Conservation (phyloP, 1,140 invertebrate species). For the Drosophila sproati region DNA sequence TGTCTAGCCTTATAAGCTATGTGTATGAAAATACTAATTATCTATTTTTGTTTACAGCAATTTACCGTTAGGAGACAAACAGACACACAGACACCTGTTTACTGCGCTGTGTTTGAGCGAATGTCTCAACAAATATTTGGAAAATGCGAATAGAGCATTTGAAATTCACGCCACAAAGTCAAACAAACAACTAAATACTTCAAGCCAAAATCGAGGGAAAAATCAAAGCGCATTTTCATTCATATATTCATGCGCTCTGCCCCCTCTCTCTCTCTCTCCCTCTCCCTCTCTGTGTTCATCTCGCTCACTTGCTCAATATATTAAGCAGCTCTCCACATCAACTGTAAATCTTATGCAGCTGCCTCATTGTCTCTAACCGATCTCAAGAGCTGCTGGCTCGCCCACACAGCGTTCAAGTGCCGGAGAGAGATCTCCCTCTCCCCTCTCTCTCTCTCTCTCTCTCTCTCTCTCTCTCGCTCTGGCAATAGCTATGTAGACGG, state of each 20-base stretch:
- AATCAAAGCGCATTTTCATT: constrained; percentile 47
- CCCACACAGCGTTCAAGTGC: constrained; percentile 29
- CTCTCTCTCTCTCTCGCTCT: not conserved
- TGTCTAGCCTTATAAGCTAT: constrained; percentile 10
- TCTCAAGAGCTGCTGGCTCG: constrained; percentile 35
- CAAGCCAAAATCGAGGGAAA: constrained; percentile 51
- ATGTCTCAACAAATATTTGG: constrained; percentile 45
- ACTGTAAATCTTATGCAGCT: constrained; percentile 24
- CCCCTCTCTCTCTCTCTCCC: not conserved
- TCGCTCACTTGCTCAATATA: not conserved
- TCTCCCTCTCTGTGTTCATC: not conserved
- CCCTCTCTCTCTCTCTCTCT: too few species aligned
- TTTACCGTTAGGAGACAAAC: constrained; percentile 17
- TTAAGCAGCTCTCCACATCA: constrained; percentile 12
- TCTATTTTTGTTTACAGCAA: constrained; percentile 70
- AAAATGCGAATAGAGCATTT: constrained; percentile 65
- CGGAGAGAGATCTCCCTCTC: constrained; percentile 21
- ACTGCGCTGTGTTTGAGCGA: constrained; percentile 21
- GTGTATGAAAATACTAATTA: constrained; percentile 35
- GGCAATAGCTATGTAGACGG: constrained; percentile 21
- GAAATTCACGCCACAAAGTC: constrained; percentile 74
- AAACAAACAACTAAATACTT: constrained; percentile 61
- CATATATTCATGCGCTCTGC: constrained; percentile 22
- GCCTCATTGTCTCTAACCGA: constrained; percentile 23
- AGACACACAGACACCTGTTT: constrained; percentile 68